phyloP scores from a whole-genome alignment of 2,888 invertebrate species.

The Crocallis elinguaria region DNA sequence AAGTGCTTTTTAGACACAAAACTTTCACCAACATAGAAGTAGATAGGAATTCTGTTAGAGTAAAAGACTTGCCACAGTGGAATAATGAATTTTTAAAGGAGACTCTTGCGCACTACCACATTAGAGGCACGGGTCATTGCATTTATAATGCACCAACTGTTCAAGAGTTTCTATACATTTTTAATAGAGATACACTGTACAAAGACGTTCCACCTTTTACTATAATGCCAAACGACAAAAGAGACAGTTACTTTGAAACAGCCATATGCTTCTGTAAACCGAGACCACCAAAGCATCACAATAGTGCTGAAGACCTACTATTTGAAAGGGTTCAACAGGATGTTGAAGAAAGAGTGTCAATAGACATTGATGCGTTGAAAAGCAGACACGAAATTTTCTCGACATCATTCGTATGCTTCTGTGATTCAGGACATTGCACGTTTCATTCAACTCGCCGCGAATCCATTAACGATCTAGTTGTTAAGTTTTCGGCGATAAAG shows the following conservation, averaged over 20 bases:
- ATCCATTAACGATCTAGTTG: slow-evolving; percentile 58
- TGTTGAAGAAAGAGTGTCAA: slow-evolving; percentile 59
- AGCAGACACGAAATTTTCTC: slow-evolving; percentile 59
- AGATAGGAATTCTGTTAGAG: slow-evolving; percentile 67
- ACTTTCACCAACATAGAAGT: slow-evolving; percentile 79
- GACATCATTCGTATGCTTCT: slow-evolving; percentile 77
- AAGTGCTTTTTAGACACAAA: slow-evolving; percentile 77
- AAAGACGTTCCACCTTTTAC: slow-evolving; percentile 64
- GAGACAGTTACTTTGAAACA: slow-evolving; percentile 76
- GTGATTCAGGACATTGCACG: slow-evolving; percentile 67
- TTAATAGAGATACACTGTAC: slow-evolving; percentile 74
- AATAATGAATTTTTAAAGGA: slow-evolving; percentile 69
- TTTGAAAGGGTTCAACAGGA: slow-evolving; percentile 56
- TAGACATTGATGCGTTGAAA: slow-evolving; percentile 62
- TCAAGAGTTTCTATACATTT: slow-evolving; percentile 75
- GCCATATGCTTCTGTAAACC: slow-evolving; percentile 80
- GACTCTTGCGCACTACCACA: slow-evolving; percentile 75
- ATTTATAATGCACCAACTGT: slow-evolving; percentile 75
- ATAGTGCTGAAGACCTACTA: slow-evolving; percentile 76
- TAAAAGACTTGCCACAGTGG: slow-evolving; percentile 64
- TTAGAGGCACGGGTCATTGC: slow-evolving; percentile 79
- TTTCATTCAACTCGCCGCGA: slow-evolving; percentile 68
- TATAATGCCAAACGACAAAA: slow-evolving; percentile 60
- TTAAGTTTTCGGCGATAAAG: slow-evolving; percentile 77
- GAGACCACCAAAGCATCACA: slow-evolving; percentile 69